Conservation (phyloP, 1,140 invertebrate species). For the Drosophila pseudoananassae region DNA sequence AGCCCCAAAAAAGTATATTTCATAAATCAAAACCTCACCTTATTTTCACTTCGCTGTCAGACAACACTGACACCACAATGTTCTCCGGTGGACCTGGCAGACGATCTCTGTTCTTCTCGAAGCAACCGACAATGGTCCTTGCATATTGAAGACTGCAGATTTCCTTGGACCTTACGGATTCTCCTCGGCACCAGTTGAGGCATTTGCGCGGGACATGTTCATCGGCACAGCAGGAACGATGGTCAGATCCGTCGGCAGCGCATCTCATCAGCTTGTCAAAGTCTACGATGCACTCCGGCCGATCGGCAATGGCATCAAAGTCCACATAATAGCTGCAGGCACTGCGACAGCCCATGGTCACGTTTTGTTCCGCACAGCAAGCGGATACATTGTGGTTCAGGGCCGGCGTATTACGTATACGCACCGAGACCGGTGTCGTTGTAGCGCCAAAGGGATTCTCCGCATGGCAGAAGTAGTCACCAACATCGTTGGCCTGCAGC, state of each 20-base stretch:
- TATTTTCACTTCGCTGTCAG: constrained; percentile 77
- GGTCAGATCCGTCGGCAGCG: constrained; percentile 91
- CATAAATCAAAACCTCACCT: constrained; percentile 54
- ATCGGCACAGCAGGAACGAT: constrained; percentile 91
- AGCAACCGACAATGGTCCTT: constrained; percentile 90
- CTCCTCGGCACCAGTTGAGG: constrained; percentile 89
- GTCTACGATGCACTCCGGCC: constrained; percentile 91
- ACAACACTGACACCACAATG: constrained; percentile 86
- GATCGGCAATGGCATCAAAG: constrained; percentile 91
- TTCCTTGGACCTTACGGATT: constrained; percentile 87
- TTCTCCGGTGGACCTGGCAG: constrained; percentile 92
- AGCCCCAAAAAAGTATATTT: not conserved
- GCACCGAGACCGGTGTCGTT: constrained; percentile 89
- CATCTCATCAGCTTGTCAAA: constrained; percentile 94
- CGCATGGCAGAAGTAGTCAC: constrained; percentile 92
- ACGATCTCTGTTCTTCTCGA: constrained; percentile 90
- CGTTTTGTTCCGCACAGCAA: constrained; percentile 91
- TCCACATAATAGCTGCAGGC: constrained; percentile 92
- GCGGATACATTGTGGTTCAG: constrained; percentile 89
- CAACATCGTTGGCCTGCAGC: constrained; percentile 88
- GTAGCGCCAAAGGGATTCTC: constrained; percentile 91
- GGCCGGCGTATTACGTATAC: constrained; percentile 86
- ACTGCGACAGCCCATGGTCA: constrained; percentile 89
- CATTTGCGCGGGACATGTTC: constrained; percentile 90
- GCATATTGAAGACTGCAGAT: constrained; percentile 90